These are phyloP conservation scores for Taphrorychus bicolor DNA, from an alignment of 2,888 invertebrate genomes.

Conservation along the genomic window DNA sequence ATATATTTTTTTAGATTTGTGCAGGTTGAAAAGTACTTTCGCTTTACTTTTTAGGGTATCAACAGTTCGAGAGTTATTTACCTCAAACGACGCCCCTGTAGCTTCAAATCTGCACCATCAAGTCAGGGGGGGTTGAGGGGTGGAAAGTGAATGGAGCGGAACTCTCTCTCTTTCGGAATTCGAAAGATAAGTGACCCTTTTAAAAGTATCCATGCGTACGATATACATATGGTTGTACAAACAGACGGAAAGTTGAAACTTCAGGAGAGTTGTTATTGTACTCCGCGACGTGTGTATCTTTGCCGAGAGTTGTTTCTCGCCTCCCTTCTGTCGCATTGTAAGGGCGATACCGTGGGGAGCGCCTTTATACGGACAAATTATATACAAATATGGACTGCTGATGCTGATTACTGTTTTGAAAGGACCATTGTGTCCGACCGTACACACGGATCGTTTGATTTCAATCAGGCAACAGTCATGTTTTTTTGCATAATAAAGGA, in stretches of 20 bases:
- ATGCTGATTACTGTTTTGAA: slow-evolving; percentile 47
- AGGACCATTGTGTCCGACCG: slow-evolving; percentile 39
- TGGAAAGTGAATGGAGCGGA: slow-evolving; percentile 47
- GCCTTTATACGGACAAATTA: slow-evolving; percentile 62
- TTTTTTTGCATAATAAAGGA: too few relatives aligned
- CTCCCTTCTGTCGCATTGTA: slow-evolving; percentile 56
- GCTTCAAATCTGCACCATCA: background rate
- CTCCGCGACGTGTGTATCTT: slow-evolving; percentile 2
- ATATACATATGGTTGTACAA: slow-evolving; percentile 58
- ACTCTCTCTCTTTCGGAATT: slow-evolving; percentile 49
- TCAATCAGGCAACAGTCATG: too few relatives aligned
- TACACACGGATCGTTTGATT: slow-evolving; percentile 26
- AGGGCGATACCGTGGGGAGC: slow-evolving; percentile 57
- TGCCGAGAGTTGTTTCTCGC: slow-evolving; percentile 7
- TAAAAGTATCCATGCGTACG: slow-evolving; percentile 59
- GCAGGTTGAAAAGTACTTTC: background rate
- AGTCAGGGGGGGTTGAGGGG: slow-evolving; percentile 5
- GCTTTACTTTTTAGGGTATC: too few relatives aligned
- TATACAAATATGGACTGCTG: slow-evolving; percentile 62
- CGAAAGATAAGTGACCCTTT: slow-evolving; percentile 56
- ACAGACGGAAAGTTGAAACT: slow-evolving; percentile 46
- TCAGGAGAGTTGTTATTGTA: slow-evolving; percentile 27
- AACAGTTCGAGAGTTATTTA: too few relatives aligned
- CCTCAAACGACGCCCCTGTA: background rate
- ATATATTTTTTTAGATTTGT: background rate